Base-by-base conservation (phyloP, 2,888 invertebrate species). In the Rapana venosa region DNA sequence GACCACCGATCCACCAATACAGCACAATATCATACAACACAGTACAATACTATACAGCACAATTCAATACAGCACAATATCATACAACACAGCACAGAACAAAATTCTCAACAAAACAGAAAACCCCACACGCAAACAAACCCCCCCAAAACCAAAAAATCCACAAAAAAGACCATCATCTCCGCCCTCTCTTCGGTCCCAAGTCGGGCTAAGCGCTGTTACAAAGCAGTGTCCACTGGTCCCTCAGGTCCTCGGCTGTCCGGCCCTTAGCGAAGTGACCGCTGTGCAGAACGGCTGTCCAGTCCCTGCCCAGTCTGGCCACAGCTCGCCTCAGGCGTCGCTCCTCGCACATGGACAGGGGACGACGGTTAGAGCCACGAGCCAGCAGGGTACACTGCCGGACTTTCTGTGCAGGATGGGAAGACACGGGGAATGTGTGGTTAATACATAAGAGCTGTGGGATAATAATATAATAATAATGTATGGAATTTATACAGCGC, bases 301-400 rank as follows among this genome's bases (percentile, higher is more conserved):
- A 95, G 92, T 93, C 94, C 90, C 94, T 94, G 1, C 95, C 95
- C 90, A 92, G 93, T 58, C 89, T 90, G 36, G 92, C 92, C 5
- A 95, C 93, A 11, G 95, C 95, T 87, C 94, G 85, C 56, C 92
- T 90, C 56, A 95, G 91, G 81, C 95, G 90, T 74, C 95, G 90
- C 81, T 95, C 94, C 88, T 95, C 95, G 92, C 94, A 95, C 95
- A 95, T 94, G 32, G 95, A 95, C 90, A 95, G 94, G 30, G 30
- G 15, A 17, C 56, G 47, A 20, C 79, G 13, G n/a, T n/a, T n/a
- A 15, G n/a, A 15, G 79, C 79, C 79, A 20, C 17, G 35, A 15
- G 17, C n/a, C n/a, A n/a, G 32, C 11, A 17, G 32, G 30, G 35
- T 13, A 30, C 77, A n/a, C 77, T 77, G 77, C 77, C 11, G n/a